Evolutionary conservation across 2,888 invertebrate species (phyloP), one percentile per base, ranked within the genome.

Genomic region (Perdita meconis): DNA sequence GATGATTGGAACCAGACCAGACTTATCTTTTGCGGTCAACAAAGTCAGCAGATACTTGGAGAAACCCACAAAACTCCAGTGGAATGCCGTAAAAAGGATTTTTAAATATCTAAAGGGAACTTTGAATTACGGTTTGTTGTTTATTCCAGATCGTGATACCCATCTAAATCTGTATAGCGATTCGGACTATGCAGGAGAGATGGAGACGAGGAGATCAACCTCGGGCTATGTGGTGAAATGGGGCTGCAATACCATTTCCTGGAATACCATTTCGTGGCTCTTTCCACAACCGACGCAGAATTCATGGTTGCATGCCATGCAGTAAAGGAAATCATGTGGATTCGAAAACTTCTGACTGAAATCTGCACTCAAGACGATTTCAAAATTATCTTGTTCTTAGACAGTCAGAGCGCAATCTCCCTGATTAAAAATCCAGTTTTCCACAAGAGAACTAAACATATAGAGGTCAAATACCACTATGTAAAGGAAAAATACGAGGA

Each of bases 131-230:
- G 26, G 34, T 2, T 30, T 10, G 53, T 74, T 6, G 44, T n/a
- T n/a, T n/a, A n/a, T n/a, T n/a, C n/a, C n/a, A n/a, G n/a, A n/a
- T n/a, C n/a, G n/a, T n/a, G n/a, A n/a, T n/a, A n/a, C n/a, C n/a
- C n/a, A n/a, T n/a, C n/a, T n/a, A n/a, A 30, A 0, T 64, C 59
- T 8, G 44, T 22, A 16, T 30, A 53, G 36, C 19, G 61, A 73
- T 42, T 67, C 73, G 0, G 63, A 74, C 44, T 68, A 64, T 57
- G 64, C n/a, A 16, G 64, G 63, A 12, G 50, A 73, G n/a, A 10
- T 56, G 6, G 36, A 10, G 6, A 61, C 66, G 40, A 55, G 73
- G 38, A 26, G 38, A 3, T 73, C 67, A 12, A n/a, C 24, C 19
- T 56, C 67, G 1, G 73, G 67, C 26, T 56, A 26, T 50, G 40